phyloP scores from a whole-genome alignment of 2,113 vertebrate species.

The Panthera tigris region DNA sequence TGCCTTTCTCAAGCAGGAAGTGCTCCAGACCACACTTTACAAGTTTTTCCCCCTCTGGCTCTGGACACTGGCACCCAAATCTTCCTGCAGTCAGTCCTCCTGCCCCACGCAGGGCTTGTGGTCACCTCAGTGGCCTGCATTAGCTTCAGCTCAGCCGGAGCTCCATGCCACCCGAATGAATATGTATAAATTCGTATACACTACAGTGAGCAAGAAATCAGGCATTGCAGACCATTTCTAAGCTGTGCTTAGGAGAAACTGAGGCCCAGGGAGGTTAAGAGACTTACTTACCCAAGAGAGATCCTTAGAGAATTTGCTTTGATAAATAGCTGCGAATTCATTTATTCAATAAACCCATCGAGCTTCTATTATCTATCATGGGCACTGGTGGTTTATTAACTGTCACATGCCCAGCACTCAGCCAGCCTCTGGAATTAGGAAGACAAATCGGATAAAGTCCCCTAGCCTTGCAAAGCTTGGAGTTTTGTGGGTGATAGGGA shows the following conservation, averaged over 20 bases:
- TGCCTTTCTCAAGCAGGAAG: background rate
- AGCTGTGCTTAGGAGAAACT: background rate
- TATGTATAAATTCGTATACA: rapidly evolving
- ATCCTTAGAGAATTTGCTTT: background rate
- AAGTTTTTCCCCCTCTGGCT: background rate
- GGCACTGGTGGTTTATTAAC: background rate
- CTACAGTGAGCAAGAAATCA: background rate
- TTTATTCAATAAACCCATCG: background rate
- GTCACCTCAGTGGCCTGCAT: too few species aligned
- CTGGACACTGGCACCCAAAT: background rate
- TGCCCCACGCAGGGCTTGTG: background rate
- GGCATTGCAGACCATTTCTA: background rate
- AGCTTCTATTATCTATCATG: background rate
- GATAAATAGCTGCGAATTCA: conserved; percentile 26
- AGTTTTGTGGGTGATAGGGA: background rate
- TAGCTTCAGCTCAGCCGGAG: background rate
- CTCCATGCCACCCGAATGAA: rapidly evolving
- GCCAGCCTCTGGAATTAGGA: background rate
- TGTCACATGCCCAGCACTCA: background rate
- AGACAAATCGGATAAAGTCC: background rate
- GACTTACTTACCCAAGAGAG: background rate
- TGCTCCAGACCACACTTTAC: background rate
- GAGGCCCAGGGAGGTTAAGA: background rate
- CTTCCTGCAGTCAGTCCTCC: background rate
- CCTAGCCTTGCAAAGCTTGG: background rate